phyloP scores from a whole-genome alignment of 2,888 invertebrate species.

The Lasius platythorax region DNA sequence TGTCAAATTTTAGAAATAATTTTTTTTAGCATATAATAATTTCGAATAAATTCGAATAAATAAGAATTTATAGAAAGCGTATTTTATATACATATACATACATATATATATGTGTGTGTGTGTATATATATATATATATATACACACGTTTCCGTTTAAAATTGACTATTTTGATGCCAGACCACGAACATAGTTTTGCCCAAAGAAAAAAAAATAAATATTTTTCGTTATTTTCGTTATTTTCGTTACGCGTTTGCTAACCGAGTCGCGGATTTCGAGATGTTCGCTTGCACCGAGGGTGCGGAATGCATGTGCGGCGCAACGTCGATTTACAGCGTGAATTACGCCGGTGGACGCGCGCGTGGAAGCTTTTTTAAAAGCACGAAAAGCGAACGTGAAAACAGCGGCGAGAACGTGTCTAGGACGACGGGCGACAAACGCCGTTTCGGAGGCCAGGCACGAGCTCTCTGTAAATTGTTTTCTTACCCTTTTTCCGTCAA shows the following conservation, averaged over 20 bases:
- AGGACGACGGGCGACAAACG: slow-evolving; percentile 60
- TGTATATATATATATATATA: no score
- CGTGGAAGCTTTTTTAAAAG: slow-evolving; percentile 68
- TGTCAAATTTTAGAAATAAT: neutral
- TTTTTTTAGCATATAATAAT: neutral
- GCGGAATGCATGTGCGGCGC: slow-evolving; percentile 51
- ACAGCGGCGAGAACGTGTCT: slow-evolving; percentile 71
- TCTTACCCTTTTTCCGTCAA: slow-evolving; percentile 74
- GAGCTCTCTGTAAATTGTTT: slow-evolving; percentile 75
- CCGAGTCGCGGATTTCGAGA: slow-evolving; percentile 43
- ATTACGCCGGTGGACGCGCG: slow-evolving; percentile 64
- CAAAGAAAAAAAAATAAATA: neutral
- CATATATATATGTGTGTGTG: no score
- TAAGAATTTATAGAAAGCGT: neutral
- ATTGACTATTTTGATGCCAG: slow-evolving; percentile 4
- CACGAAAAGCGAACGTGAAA: slow-evolving; percentile 64
- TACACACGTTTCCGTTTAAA: neutral
- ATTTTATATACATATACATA: no score
- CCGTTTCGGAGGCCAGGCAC: slow-evolving; percentile 74
- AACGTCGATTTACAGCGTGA: slow-evolving; percentile 62
- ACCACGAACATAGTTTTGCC: slow-evolving; percentile 20
- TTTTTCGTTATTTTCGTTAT: slow-evolving; percentile 26
- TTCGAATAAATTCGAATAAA: neutral
- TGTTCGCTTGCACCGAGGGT: slow-evolving; percentile 1
- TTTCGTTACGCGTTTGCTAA: slow-evolving; percentile 13